Percentiles rank a stretch among this genome's conserved stretches.
These are phyloP conservation scores for Halocynthia aurantium DNA, from an alignment of 23 tunicate species.

Conservation along the genomic window DNA sequence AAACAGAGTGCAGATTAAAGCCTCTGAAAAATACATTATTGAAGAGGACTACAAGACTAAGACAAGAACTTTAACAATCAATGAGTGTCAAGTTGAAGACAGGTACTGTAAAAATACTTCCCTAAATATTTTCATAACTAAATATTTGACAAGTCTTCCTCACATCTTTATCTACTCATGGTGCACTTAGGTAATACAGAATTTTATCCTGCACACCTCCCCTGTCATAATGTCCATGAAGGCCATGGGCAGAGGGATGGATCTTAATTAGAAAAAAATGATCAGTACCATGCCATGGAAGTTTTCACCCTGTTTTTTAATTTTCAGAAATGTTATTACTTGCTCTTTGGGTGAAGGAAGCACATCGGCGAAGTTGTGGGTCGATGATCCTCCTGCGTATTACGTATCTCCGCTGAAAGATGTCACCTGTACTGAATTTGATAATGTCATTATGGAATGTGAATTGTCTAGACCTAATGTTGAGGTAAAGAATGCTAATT, in stretches of 20 bases:
- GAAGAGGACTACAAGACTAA: slow-evolving; percentile 13
- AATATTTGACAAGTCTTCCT: too few relatives aligned
- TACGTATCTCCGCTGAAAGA: slow-evolving; percentile 47
- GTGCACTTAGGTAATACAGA: too few relatives aligned
- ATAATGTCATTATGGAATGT: slow-evolving; percentile 55
- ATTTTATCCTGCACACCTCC: too few relatives aligned
- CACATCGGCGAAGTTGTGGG: slow-evolving; percentile 41
- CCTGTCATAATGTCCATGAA: too few relatives aligned
- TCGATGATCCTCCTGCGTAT: slow-evolving; percentile 83
- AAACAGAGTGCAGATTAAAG: background rate
- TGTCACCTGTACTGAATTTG: slow-evolving; percentile 61
- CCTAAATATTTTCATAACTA: too few relatives aligned
- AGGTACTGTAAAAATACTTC: background rate
- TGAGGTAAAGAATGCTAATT: slow-evolving; percentile 28
- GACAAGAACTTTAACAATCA: slow-evolving; percentile 27
- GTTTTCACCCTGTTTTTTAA: too few relatives aligned
- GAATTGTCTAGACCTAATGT: slow-evolving; percentile 77
- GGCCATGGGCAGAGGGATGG: too few relatives aligned
- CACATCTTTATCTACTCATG: too few relatives aligned
- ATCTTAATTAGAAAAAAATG: too few relatives aligned
- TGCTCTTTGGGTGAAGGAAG: slow-evolving; percentile 30
- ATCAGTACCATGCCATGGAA: too few relatives aligned
- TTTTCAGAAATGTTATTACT: background rate
- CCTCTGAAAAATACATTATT: slow-evolving; percentile 7
- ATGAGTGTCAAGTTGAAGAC: slow-evolving; percentile 16